Evolutionary conservation across 2,113 vertebrate genomes (phyloP).

Genomic region (Hyperopisus bebe): DNA sequence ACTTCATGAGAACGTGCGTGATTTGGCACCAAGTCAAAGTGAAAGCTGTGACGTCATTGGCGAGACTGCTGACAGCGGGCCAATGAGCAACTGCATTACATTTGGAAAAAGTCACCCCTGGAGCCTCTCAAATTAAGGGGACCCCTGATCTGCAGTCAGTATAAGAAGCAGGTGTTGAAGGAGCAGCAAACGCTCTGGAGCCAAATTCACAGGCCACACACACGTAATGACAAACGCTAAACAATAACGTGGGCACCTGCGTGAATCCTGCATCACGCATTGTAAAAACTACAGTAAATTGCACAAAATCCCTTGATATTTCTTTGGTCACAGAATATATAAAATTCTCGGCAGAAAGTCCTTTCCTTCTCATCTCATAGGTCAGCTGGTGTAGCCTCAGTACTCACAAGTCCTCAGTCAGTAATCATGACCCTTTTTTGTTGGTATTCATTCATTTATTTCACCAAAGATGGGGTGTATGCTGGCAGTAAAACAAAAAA

Average conservation of each 20-base stretch:
- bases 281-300: not conserved
- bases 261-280: not conserved
- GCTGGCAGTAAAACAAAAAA: not conserved
- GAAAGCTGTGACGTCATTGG: not conserved
- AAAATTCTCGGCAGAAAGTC: not conserved
- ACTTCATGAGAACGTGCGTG: not conserved
- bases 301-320: not conserved
- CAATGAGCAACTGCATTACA: not conserved
- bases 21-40: not conserved
- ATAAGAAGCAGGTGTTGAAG: not conserved
- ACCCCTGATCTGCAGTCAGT: not conserved
- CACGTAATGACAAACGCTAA: not conserved
- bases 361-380: not conserved
- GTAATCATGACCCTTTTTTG: not conserved
- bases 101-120: not conserved
- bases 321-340: not conserved
- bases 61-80: not conserved
- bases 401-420: not conserved
- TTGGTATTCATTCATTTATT: not conserved
- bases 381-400: not conserved
- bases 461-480: not conserved
- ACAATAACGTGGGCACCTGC: not conserved
- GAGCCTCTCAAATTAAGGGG: not conserved
- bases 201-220: not conserved
- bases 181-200: not conserved